phyloP scores from a whole-genome alignment of 2,113 vertebrate genomes.

The Sinocyclocheilus anshuiensis region DNA sequence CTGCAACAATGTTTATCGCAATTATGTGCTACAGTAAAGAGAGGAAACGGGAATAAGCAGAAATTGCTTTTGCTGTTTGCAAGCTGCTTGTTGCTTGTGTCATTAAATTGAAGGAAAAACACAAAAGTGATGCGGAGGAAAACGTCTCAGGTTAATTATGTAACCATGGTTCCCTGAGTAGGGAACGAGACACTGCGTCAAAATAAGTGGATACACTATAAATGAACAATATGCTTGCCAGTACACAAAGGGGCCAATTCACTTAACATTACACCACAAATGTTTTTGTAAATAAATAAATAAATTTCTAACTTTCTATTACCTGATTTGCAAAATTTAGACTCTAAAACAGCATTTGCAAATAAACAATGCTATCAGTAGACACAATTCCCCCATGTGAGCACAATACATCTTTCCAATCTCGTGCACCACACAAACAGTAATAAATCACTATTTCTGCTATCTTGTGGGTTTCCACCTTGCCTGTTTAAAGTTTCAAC shows the following conservation, averaged over 20 bases:
- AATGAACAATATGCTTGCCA: not conserved
- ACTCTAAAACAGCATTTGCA: not conserved
- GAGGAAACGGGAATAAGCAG: not conserved
- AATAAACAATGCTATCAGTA: constrained; percentile 4
- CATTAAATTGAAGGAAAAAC: constrained; percentile 8
- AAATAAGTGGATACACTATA: not conserved
- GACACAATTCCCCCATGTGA: not conserved
- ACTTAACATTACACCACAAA: not conserved
- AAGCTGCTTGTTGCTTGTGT: constrained; percentile 34
- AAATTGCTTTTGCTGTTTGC: constrained; percentile 15
- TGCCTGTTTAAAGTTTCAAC: constrained; percentile 3
- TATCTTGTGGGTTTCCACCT: not conserved
- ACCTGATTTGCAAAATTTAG: not conserved
- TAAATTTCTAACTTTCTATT: not conserved
- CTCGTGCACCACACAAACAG: not conserved
- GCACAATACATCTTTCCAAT: not conserved
- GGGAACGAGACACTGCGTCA: no score
- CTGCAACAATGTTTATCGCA: constrained; percentile 22
- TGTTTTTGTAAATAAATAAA: not conserved
- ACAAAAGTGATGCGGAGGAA: not conserved
- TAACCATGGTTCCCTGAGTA: no score
- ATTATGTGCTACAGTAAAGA: constrained; percentile 23
- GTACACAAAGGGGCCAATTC: not conserved
- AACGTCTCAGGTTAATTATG: no score
- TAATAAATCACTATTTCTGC: not conserved